Conservation (phyloP, 2,888 invertebrate species). For the Polydrusus cervinus region DNA sequence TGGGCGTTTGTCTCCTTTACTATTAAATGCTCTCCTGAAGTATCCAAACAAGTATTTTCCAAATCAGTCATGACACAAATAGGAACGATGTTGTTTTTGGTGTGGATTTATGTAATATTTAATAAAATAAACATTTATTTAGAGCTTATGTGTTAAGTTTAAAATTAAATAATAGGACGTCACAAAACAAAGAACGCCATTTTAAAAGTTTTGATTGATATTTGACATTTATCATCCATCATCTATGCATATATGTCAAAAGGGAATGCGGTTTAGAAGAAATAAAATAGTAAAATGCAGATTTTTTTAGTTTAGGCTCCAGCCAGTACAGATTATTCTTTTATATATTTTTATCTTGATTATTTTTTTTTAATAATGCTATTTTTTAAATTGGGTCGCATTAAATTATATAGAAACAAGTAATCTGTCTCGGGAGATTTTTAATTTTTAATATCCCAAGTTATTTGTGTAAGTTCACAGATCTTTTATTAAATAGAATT, state of each 20-base stretch:
- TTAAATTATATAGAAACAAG: too few relatives aligned
- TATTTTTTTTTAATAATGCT: too few relatives aligned
- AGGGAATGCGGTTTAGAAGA: too few relatives aligned
- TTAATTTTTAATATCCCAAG: constrained; percentile 6
- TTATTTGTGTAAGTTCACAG: too few relatives aligned
- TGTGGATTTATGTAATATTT: constrained; percentile 30
- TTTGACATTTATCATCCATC: constrained; percentile 8
- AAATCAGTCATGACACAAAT: constrained; percentile 51
- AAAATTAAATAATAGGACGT: constrained; percentile 44
- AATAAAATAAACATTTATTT: constrained; percentile 50
- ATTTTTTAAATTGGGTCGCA: not conserved
- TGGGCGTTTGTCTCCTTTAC: constrained; percentile 35
- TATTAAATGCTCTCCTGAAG: constrained; percentile 40
- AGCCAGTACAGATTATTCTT: too few relatives aligned
- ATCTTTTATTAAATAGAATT: too few relatives aligned
- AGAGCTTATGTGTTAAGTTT: constrained; percentile 39
- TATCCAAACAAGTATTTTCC: constrained; percentile 43
- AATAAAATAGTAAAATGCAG: too few relatives aligned
- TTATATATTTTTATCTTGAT: too few relatives aligned
- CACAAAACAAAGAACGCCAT: constrained; percentile 53
- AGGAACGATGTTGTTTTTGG: constrained; percentile 41
- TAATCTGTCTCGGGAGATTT: not conserved
- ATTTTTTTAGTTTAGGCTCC: too few relatives aligned
- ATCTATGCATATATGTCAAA: too few relatives aligned
- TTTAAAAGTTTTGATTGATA: constrained; percentile 7